Evolutionary conservation across 2,113 vertebrate genomes (phyloP).

Genomic region (Talpa occidentalis): DNA sequence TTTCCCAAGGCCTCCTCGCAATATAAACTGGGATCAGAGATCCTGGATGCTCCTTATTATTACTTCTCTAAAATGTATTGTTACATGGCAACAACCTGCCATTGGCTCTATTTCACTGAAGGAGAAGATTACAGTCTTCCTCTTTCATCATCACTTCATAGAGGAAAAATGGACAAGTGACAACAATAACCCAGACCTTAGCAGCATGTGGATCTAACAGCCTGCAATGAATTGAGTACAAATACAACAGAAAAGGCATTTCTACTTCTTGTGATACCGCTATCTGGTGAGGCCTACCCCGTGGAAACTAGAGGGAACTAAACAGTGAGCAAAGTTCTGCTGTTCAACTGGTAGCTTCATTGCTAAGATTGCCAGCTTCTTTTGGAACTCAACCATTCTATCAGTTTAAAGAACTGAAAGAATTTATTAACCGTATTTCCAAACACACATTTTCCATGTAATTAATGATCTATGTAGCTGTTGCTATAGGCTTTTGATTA

Average conservation of each 20-base stretch:
- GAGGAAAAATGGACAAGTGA: neutral
- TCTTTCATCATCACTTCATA: neutral
- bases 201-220: neutral
- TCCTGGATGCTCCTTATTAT: neutral
- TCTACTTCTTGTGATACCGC: neutral
- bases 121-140: neutral
- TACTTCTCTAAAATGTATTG: neutral
- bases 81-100: neutral
- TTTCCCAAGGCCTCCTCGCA: neutral
- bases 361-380: neutral
- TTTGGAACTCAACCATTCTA: neutral
- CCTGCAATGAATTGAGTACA: neutral
- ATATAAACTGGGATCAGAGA: neutral
- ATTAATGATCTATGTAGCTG: neutral
- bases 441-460: neutral
- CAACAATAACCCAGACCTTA: neutral
- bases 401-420: neutral
- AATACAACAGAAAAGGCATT: neutral
- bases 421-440: slow-evolving; percentile 32
- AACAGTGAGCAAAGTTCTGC: neutral
- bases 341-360: neutral
- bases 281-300: neutral
- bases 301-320: neutral
- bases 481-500: neutral
- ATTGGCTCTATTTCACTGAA: neutral